Evolutionary conservation across 2,888 invertebrate genomes (phyloP), one percentile per base, ranked within the genome.

Genomic region (Notodonta ziczac): DNA sequence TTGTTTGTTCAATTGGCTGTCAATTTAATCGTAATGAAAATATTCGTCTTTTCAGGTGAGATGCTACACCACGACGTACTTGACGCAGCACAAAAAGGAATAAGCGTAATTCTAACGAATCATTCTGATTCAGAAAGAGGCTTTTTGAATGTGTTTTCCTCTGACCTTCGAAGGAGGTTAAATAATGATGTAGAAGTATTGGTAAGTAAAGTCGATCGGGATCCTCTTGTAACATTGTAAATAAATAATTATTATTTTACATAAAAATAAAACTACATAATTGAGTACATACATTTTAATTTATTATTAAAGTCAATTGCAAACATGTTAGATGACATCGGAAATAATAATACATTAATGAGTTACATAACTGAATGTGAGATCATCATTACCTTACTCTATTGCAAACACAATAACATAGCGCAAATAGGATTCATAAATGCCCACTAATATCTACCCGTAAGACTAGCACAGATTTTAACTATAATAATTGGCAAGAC

Each of bases 71-170:
- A 99, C 82, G 98, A 99, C 71, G 90, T 98, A 0, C 94, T 99
- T 46, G 98, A 99, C 80, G 98, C 97, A 0, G 94, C 96, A 35
- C 97, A 98, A 76, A 95, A 94, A 60, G 96, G 97, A 40, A 95
- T 95, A 14, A 95, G 96, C 61, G 98, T 99, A 0, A 96, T 99
- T 77, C 92, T 99, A 16, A 97, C 97, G 69, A 98, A 98, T 86
- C 99, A 99, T 87, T 98, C 97, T 50, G 98, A 98, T 90, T 98
- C 98, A 0, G 99, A 99, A 87, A 94, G 99, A 66, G 98, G 98
- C 6, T 99, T 96, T 84, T 91, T 99, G 6, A 91, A 89, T 51
- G 87, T 87, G 10, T 96, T 98, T 68, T 82, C 88, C 24, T 66
- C 77, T 0, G 73, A 90, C 68, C 82, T 95, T 66, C 72, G 80